Base-by-base conservation (phyloP, 2,797 vertebrate genomes). In the Thaleichthys pacificus region DNA sequence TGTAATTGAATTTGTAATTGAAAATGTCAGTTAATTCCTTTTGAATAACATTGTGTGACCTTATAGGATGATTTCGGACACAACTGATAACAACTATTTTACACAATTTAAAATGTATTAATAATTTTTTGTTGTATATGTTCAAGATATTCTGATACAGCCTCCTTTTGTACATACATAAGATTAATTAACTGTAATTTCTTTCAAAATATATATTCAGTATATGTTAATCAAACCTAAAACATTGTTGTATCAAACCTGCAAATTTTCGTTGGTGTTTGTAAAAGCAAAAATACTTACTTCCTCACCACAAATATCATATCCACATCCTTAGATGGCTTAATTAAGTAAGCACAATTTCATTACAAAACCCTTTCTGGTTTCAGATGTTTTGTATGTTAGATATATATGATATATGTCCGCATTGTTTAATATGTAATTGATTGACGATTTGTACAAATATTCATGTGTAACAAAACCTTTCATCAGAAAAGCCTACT, bases 371-470 rank as follows among this genome's bases (percentile, higher is more conserved):
- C 51, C 15, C 51, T 56, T 56, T 56, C 21, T 66, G 74, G 56
- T 68, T 64, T 24, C 12, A 65, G 61, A 64, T 51, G 54, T 42
- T 68, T 70, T 71, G n/a, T 68, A 54, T 64, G 42, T 58, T 21
- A 65, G 56, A 61, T 56, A 24, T 66, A 58, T 35, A 42, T 30
- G n/a, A 28, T 28, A 61, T 69, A 21, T 68, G 65, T 89, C 80
- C 9, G 6, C 83, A 86, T 89, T 85, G 77, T 87, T 90, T 88
- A 73, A 84, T 85, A 85, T 86, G 69, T 85, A 80, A 69, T 72
- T 68, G 56, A 81, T 75, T 83, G 68, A 82, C 82, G 24, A 70
- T 82, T 77, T 90, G 83, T 91, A 83, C 80, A 65, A 74, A 68
- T 74, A 61, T 64, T 67, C 15, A 61, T 87, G 80, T 84, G 66